Conservation (phyloP, 1,140 invertebrate species). For the Aphelenchoides besseyi region DNA sequence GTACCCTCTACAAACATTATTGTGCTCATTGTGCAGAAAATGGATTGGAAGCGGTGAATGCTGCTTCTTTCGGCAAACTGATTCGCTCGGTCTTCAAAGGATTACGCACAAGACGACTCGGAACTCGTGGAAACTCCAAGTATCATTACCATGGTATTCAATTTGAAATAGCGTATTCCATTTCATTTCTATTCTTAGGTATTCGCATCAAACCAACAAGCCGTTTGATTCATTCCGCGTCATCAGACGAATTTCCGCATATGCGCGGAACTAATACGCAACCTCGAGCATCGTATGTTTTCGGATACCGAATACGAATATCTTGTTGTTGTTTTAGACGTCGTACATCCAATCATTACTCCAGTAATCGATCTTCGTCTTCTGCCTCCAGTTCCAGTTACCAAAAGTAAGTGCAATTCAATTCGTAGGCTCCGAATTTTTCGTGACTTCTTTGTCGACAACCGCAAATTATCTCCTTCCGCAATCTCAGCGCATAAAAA, state of each 20-base stretch:
- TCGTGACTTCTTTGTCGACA: not conserved
- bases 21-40: conserved; percentile 77
- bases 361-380: conserved; percentile 21
- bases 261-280: conserved; percentile 24
- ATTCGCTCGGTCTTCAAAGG: conserved; percentile 96
- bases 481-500: not conserved
- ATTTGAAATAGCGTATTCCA: conserved; percentile 78
- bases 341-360: not conserved
- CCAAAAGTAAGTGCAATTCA: conserved; percentile 11
- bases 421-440: not conserved
- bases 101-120: conserved; percentile 82
- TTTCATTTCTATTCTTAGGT: conserved; percentile 22
- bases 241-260: conserved; percentile 26
- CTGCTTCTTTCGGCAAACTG: conserved; percentile 96
- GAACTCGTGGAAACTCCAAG: conserved; percentile 97
- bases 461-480: not conserved
- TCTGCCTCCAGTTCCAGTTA: conserved; percentile 18
- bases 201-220: conserved; percentile 48
- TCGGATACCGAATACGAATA: too few species aligned
- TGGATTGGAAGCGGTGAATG: conserved; percentile 94
- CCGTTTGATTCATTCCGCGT: conserved; percentile 13
- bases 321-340: conserved; percentile 16
- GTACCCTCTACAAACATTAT: conserved; percentile 94
- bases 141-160: conserved; percentile 89
- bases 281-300: too few species aligned